phyloP scores from a whole-genome alignment of 2,797 vertebrate species.

The Acanthis flammea region DNA sequence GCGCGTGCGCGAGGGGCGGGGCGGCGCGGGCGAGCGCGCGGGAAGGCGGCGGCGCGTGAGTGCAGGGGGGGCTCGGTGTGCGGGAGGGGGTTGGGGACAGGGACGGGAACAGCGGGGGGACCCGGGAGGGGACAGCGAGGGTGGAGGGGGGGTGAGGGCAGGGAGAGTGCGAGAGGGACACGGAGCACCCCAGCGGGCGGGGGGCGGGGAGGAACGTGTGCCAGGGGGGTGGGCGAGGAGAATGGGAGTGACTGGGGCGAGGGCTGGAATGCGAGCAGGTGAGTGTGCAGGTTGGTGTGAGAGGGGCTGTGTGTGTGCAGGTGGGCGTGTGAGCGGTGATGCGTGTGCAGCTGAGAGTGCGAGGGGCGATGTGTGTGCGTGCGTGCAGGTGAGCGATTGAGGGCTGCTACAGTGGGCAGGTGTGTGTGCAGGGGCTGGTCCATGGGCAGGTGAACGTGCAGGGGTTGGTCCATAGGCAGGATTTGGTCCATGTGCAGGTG shows the following conservation, averaged over 20 bases:
- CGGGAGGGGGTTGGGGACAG: background rate
- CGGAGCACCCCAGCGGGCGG: no score
- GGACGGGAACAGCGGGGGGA: background rate
- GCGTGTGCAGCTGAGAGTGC: no score
- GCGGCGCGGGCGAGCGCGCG: background rate
- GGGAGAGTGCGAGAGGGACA: no score
- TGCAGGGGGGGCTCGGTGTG: background rate
- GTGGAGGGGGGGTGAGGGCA: background rate
- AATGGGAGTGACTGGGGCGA: background rate
- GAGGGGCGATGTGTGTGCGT: no score
- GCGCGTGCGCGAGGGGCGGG: background rate
- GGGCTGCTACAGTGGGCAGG: no score
- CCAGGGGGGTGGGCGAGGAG: background rate
- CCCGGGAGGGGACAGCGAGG: background rate
- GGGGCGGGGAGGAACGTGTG: background rate
- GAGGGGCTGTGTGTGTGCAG: background rate
- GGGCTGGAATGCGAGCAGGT: background rate
- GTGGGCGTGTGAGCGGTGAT: no score
- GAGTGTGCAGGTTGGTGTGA: background rate
- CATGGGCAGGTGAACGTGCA: no score
- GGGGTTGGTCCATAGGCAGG: no score
- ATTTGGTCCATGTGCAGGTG: fast-evolving
- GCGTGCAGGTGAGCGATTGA: background rate
- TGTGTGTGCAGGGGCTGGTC: no score
- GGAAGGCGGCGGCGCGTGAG: background rate